Evolutionary conservation across 1,140 invertebrate species (phyloP), one percentile per base, ranked within the genome.

Genomic region (Steinernema feltiae): DNA sequence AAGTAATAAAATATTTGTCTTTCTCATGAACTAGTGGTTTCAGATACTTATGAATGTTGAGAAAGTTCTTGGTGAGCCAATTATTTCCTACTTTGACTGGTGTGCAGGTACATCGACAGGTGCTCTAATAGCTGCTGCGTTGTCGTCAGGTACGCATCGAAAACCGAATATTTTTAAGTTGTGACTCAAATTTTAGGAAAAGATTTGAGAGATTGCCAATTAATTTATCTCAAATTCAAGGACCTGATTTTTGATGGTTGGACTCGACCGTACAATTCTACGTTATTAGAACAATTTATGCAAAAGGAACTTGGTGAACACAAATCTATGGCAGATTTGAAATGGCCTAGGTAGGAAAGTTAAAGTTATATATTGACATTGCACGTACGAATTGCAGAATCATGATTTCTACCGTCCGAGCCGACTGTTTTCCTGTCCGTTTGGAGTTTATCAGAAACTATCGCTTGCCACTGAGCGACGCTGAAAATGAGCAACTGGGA

Each of bases 61-160:
- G 53, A 70, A 78, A 63, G 32, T 80, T 24, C 71, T 85, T 46
- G 79, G 81, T 32, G 84, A 85, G 48, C 80, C 82, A 1, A 74
- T 85, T 29, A 85, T 80, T 21, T 70, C 75, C 24, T 85, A 85
- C 63, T 99, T 99, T 87, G 95, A 99, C 87, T 98, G 95, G 95
- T 90, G 98, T 27, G 92, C 93, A 1, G 97, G 97, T 1, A 99
- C 97, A 0, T 97, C 94, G 75, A 98, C 96, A 0, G 96, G 96
- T 1, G 95, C 94, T 0, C 95, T 99, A 53, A 87, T 99, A 30
- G 93, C 94, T 0, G 87, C 96, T 0, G 93, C 90, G 24, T 80
- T 91, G 30, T 87, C 89, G 29, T 84, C 82, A 63, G 90, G 89
- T 87, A 41, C 73, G 82, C n/a, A n/a, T n/a, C n/a, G n/a, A n/a